Evolutionary conservation across 2,888 invertebrate species (phyloP).

Genomic region (Andrena marginata): DNA sequence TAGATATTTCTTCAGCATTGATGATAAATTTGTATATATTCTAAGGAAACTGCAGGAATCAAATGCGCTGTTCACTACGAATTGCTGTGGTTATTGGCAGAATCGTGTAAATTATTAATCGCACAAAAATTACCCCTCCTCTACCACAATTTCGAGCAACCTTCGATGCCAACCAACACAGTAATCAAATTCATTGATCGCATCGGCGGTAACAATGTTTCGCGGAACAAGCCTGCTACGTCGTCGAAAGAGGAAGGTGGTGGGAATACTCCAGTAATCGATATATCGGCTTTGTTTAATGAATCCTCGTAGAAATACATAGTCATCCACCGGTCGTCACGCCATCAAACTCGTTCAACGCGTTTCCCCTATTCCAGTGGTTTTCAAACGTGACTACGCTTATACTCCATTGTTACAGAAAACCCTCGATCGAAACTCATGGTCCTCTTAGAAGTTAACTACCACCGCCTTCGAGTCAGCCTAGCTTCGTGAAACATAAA

Average conservation of each 20-base stretch:
- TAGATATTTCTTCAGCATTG: no score
- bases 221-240: conserved; percentile 30
- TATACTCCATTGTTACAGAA: not conserved
- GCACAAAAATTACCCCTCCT: not conserved
- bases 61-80: not conserved
- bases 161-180: conserved; percentile 15
- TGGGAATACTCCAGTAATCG: conserved; percentile 43
- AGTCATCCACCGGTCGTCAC: conserved; percentile 59
- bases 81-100: conserved; percentile 1
- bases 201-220: conserved; percentile 38
- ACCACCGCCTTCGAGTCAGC: not conserved
- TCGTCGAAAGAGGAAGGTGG: conserved; percentile 20
- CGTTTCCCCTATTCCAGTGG: conserved; percentile 35
- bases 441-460: not conserved
- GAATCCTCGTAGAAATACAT: conserved; percentile 57
- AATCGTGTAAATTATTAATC: conserved; percentile 16
- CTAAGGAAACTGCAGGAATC: no score
- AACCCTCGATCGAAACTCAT: not conserved
- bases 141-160: conserved; percentile 10
- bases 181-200: conserved; percentile 59
- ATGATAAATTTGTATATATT: no score
- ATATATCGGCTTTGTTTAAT: conserved; percentile 58
- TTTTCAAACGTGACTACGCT: conserved; percentile 32
- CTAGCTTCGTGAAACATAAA: not conserved
- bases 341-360: conserved; percentile 38